Conservation (phyloP, 2,113 vertebrate genomes). For the Neolamprologus toae region DNA sequence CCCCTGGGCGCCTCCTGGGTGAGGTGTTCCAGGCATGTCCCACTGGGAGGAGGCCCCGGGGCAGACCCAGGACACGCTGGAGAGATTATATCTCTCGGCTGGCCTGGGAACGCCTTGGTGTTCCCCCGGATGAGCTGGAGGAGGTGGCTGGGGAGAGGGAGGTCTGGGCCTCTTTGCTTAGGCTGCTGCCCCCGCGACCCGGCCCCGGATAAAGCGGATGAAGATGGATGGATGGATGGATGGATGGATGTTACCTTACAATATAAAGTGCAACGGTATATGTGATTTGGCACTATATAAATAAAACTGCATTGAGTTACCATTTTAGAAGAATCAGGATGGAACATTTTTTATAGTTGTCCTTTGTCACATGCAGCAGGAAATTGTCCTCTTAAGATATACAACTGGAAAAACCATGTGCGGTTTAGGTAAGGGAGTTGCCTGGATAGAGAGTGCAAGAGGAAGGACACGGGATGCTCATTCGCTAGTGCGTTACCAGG, state of each 20-base stretch:
- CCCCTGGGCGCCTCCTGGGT: too few relatives aligned
- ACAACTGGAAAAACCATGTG: not conserved
- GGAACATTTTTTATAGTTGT: not conserved
- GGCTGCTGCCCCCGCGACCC: too few relatives aligned
- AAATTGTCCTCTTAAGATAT: not conserved
- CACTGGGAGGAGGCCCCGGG: too few relatives aligned
- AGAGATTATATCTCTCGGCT: too few relatives aligned
- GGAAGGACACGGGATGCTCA: not conserved
- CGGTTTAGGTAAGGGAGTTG: not conserved
- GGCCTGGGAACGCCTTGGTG: too few relatives aligned
- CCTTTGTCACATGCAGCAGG: not conserved
- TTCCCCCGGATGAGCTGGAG: too few relatives aligned
- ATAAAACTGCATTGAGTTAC: not conserved
- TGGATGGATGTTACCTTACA: not conserved
- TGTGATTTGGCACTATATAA: not conserved
- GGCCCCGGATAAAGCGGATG: too few relatives aligned
- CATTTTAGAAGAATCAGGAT: not conserved
- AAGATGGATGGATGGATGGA: too few relatives aligned
- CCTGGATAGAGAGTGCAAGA: not conserved
- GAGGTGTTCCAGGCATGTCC: too few relatives aligned
- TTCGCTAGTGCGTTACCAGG: not conserved
- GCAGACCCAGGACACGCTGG: too few relatives aligned
- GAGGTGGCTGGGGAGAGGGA: too few relatives aligned
- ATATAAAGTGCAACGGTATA: not conserved
- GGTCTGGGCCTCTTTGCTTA: too few relatives aligned